Percentiles rank a stretch among this genome's conserved stretches.
Conservation (phyloP, 2,888 invertebrate genomes). For the Eugnorisma glareosa region DNA sequence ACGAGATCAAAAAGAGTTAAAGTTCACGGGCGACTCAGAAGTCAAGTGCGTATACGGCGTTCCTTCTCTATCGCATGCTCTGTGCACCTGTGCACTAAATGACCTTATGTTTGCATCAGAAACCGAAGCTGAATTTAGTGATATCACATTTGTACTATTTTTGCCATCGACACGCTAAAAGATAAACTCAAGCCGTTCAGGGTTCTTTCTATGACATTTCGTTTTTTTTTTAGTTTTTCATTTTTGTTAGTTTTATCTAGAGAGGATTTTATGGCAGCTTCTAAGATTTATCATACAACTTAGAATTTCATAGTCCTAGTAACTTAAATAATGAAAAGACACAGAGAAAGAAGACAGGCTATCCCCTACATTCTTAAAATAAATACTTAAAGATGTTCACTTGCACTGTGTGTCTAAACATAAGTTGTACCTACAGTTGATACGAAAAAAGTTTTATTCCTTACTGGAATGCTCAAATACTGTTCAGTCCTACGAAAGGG, state of each 20-base stretch:
- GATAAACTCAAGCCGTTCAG: not conserved
- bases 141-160: not conserved
- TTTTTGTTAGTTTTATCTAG: too few relatives aligned
- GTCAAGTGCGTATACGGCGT: not conserved
- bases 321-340: not conserved
- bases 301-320: not conserved
- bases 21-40: not conserved
- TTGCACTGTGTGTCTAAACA: not conserved
- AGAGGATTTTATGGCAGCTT: not conserved
- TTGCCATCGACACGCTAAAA: not conserved
- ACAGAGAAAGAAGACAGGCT: not conserved
- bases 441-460: not conserved
- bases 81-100: not conserved
- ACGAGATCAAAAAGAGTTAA: not conserved
- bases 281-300: not conserved
- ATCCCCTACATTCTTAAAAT: not conserved
- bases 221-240: too few relatives aligned
- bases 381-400: not conserved
- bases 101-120: not conserved
- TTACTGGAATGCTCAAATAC: not conserved
- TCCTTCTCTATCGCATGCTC: not conserved
- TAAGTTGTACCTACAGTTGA: not conserved
- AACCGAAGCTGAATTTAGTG: not conserved
- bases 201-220: not conserved
- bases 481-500: not conserved